These are phyloP conservation scores for Myotis vivesi DNA, from an alignment of 2,797 vertebrate genomes.

Conservation along the genomic window DNA sequence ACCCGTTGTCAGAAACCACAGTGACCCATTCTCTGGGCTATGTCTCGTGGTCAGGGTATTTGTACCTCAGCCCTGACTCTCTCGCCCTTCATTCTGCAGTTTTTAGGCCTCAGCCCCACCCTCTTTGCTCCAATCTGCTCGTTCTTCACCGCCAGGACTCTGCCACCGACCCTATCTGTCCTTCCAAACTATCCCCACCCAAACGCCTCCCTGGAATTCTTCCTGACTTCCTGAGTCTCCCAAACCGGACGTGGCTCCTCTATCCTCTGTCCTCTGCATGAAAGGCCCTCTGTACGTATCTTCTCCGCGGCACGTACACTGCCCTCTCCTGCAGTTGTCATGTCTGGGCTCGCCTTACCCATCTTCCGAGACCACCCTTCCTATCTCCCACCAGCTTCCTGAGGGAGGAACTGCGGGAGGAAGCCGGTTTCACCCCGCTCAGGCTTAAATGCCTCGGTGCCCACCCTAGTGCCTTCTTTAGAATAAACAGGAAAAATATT, in stretches of 20 bases:
- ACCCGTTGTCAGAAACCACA: not conserved
- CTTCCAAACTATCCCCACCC: not conserved
- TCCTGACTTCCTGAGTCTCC: constrained; percentile 29
- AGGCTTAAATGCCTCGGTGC: not conserved
- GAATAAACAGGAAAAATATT: not conserved
- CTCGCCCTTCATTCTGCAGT: not conserved
- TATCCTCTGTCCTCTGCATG: not conserved
- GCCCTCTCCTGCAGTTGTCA: not conserved
- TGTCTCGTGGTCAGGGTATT: not conserved
- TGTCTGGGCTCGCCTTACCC: constrained; percentile 16
- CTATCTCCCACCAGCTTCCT: not conserved
- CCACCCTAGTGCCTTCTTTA: not conserved
- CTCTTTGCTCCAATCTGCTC: not conserved
- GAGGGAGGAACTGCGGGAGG: not conserved
- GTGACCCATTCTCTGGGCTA: not conserved
- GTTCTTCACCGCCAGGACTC: not conserved
- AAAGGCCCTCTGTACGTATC: not conserved
- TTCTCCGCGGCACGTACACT: not conserved
- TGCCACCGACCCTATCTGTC: not conserved
- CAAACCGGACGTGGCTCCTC: constrained; percentile 21
- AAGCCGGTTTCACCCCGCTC: not conserved
- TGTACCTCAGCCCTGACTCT: not conserved
- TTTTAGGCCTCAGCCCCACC: not conserved
- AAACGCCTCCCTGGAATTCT: not conserved
- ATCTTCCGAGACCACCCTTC: not conserved